These are phyloP conservation scores for Manduca sexta DNA, from an alignment of 1,140 invertebrate genomes.

Conservation along the genomic window DNA sequence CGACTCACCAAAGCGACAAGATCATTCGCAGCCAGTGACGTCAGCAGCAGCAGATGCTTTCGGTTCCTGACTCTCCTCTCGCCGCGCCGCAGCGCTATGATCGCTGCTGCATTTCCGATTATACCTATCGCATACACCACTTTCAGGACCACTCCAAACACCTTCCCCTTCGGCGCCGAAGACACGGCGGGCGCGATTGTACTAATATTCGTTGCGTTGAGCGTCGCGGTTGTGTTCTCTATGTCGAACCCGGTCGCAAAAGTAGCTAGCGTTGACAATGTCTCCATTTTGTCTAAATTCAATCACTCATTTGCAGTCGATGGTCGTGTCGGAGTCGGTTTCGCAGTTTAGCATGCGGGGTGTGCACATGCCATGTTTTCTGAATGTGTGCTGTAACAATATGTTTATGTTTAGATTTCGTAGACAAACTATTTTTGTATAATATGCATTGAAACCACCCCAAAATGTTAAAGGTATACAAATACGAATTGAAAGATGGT, in stretches of 20 bases:
- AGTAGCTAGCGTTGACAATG: neutral
- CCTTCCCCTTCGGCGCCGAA: neutral
- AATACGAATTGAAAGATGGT: too few relatives aligned
- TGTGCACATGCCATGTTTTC: neutral
- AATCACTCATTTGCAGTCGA: slow-evolving; percentile 7
- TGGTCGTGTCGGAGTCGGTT: slow-evolving; percentile 13
- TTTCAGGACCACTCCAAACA: slow-evolving; percentile 22
- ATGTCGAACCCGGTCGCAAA: neutral
- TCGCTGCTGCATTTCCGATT: slow-evolving; percentile 57
- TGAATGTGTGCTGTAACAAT: neutral
- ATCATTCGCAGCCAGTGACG: slow-evolving; percentile 85
- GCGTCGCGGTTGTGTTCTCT: too few relatives aligned
- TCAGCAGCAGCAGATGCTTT: slow-evolving; percentile 86
- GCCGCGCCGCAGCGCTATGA: slow-evolving; percentile 51
- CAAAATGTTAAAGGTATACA: too few relatives aligned
- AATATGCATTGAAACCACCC: too few relatives aligned
- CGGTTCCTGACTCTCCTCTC: slow-evolving; percentile 80
- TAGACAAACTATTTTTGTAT: too few relatives aligned
- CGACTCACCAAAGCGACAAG: slow-evolving; percentile 82
- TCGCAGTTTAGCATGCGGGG: slow-evolving; percentile 4
- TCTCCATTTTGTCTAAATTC: slow-evolving; percentile 11
- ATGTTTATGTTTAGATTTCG: neutral
- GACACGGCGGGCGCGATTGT: neutral
- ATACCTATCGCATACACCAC: slow-evolving; percentile 63
- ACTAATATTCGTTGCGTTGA: neutral